A percentile compares a stretch with the other conserved stretches of the same genome.
phyloP scores from a whole-genome alignment of 2,113 vertebrate genomes.

The Gnathonemus echidnorhynchus region DNA sequence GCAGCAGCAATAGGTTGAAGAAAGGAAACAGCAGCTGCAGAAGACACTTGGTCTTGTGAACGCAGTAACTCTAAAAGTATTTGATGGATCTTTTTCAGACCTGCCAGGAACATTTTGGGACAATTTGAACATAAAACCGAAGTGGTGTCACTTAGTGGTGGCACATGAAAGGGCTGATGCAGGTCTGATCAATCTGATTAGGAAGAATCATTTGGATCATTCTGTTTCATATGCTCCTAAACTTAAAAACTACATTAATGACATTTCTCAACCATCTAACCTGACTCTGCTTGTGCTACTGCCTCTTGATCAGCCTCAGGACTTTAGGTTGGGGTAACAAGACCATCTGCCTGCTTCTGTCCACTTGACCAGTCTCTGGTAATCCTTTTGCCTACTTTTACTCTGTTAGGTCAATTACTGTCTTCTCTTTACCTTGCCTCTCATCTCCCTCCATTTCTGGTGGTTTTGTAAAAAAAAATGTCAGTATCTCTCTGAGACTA shows the following conservation, averaged over 20 bases:
- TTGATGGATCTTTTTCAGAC: not conserved
- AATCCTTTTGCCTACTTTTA: not conserved
- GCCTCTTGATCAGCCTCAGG: not conserved
- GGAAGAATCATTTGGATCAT: not conserved
- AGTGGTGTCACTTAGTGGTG: not conserved
- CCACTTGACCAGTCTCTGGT: not conserved
- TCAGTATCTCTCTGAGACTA: not conserved
- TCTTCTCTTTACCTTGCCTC: not conserved
- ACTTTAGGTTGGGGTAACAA: too few relatives aligned
- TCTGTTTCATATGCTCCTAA: not conserved
- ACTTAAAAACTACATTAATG: too few relatives aligned
- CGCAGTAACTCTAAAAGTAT: not conserved
- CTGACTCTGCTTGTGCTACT: not conserved
- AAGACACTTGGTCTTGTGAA: not conserved
- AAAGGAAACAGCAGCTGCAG: not conserved
- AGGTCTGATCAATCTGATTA: not conserved
- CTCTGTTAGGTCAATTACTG: not conserved
- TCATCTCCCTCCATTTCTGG: not conserved
- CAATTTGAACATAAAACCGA: not conserved
- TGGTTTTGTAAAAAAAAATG: not conserved
- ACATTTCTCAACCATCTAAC: too few relatives aligned
- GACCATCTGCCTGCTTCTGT: too few relatives aligned
- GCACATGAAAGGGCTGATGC: not conserved
- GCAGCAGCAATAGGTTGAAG: too few relatives aligned
- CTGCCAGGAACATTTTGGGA: not conserved